Percentiles rank a stretch among this genome's conserved stretches.
Conservation (phyloP, 2,888 invertebrate genomes). For the Dolomedes plantarius region DNA sequence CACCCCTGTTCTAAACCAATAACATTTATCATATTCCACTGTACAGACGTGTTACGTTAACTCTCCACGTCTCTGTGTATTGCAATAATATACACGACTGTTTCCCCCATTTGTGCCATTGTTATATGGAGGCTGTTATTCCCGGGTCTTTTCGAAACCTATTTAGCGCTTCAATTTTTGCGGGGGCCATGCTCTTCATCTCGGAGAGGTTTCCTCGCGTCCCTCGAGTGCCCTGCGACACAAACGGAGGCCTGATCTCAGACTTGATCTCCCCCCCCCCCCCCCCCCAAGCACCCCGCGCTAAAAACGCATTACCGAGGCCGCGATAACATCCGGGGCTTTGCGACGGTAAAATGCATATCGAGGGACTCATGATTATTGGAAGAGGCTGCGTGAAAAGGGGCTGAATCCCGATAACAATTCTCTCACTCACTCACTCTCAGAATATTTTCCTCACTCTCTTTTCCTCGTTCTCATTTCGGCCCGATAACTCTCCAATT, state of each 20-base stretch:
- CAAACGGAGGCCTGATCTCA: background rate
- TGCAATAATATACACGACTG: too few species aligned
- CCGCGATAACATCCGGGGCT: background rate
- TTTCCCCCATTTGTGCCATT: too few species aligned
- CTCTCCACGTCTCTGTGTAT: too few species aligned
- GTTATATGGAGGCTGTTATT: too few species aligned
- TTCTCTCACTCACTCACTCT: constrained; percentile 28
- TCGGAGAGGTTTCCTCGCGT: too few species aligned
- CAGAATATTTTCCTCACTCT: constrained; percentile 5
- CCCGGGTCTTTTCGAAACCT: too few species aligned
- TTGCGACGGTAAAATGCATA: constrained; percentile 11
- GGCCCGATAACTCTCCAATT: constrained; percentile 62
- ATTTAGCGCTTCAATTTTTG: too few species aligned
- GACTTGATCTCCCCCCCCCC: background rate
- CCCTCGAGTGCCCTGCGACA: background rate
- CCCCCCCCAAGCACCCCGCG: too few species aligned
- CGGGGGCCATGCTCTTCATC: too few species aligned
- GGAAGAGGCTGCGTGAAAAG: background rate
- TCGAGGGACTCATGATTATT: constrained; percentile 27
- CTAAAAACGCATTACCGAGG: constrained; percentile 7
- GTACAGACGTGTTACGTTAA: too few species aligned
- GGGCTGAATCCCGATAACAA: constrained; percentile 25
- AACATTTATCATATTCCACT: too few species aligned
- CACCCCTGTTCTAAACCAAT: too few species aligned
- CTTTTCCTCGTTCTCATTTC: constrained; percentile 46